These are phyloP conservation scores for Trileptium ribeirensis DNA, from an alignment of 2,888 invertebrate genomes.

Conservation along the genomic window DNA sequence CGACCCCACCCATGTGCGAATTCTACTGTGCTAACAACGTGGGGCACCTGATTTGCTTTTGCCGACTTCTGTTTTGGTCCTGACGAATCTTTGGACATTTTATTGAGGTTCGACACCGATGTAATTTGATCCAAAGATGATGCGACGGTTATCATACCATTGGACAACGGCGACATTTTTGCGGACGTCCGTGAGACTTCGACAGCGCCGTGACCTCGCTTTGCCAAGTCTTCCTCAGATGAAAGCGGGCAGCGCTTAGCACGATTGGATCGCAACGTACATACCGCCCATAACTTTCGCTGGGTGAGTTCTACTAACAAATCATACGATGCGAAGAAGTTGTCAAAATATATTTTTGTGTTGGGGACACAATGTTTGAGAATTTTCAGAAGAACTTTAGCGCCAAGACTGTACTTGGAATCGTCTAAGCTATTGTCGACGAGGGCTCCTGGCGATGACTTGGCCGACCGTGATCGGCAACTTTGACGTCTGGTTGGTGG, in stretches of 20 bases:
- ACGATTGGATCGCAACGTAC: neutral
- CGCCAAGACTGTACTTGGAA: too few species aligned
- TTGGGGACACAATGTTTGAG: too few species aligned
- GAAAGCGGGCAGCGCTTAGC: neutral
- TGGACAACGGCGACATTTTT: conserved; percentile 35
- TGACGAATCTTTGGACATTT: too few species aligned
- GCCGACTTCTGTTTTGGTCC: too few species aligned
- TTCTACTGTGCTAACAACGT: too few species aligned
- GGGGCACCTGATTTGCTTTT: too few species aligned
- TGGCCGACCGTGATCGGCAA: too few species aligned
- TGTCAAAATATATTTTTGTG: conserved; percentile 1
- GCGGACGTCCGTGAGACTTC: neutral
- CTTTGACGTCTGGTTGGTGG: too few species aligned
- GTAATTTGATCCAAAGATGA: conserved; percentile 42
- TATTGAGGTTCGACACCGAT: conserved; percentile 37
- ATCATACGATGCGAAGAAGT: neutral
- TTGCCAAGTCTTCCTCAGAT: neutral
- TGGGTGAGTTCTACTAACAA: neutral
- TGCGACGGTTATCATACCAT: conserved; percentile 43
- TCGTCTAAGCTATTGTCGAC: too few species aligned
- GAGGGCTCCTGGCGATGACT: too few species aligned
- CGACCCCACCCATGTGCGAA: too few species aligned
- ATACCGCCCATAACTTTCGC: neutral
- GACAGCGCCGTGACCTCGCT: neutral
- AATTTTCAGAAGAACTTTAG: too few species aligned